Evolutionary conservation across 2,797 vertebrate genomes (phyloP), one percentile per base, ranked within the genome.

Genomic region (Zenarchopterus dispar): DNA sequence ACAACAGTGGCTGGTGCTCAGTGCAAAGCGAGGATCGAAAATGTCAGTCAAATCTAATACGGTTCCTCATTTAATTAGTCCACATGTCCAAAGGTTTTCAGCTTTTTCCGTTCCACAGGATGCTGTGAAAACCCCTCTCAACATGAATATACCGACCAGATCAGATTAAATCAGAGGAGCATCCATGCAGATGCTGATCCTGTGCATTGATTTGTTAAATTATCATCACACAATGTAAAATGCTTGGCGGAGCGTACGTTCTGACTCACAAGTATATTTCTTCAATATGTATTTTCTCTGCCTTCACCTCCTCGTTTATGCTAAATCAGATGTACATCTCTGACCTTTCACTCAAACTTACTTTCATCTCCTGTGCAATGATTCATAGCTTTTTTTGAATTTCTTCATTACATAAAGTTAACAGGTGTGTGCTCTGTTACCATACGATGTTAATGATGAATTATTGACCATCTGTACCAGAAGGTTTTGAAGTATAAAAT

Each of bases 401-500:
- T 39, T 53, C 60, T 70, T 62, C 55, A 67, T 68, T 46, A 61
- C 61, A 67, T 73, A 62, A 45, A 77, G 58, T 63, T 75, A 45
- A 77, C 46, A 43, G 53, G 60, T 61, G 21, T 51, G 57, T 45
- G 62, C 50, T 63, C 64, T 23, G 42, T 81, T 73, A 72, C 56
- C 15, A 9, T 48, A 60, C 28, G 11, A 63, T 56, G 70, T 58
- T 78, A 60, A 75, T 82, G 64, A 84, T 81, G 80, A 84, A 82
- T 81, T 78, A 90, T 78, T 84, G 84, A 86, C 70, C 70, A 62
- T 70, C 56, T 72, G 70, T 46, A 70, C 18, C 7, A 70, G 28
- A 65, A 62, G 65, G 65, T 64, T 83, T 71, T 83, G 74, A 81
- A 81, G 73, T 69, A 68, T 75, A 65, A 84, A 77, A 84, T 76